Percentiles rank a stretch among this genome's conserved stretches.
These are phyloP conservation scores for Eupeodes latifasciatus DNA, from an alignment of 2,888 invertebrate genomes.

Conservation along the genomic window DNA sequence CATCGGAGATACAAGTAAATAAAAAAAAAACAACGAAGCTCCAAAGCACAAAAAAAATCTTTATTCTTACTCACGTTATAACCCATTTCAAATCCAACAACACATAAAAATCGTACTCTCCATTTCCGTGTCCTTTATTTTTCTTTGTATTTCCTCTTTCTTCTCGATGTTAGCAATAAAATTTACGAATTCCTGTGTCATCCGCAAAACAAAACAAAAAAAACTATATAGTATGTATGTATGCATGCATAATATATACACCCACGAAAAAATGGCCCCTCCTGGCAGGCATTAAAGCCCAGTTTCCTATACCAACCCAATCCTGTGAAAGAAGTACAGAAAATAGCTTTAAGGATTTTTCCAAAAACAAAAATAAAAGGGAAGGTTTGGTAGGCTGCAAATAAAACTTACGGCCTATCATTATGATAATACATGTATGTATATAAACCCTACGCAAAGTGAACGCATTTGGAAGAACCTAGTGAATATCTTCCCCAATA, in stretches of 20 bases:
- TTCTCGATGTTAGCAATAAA: slow-evolving; percentile 67
- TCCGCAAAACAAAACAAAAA: slow-evolving; percentile 39
- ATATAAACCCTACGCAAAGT: slow-evolving; percentile 68
- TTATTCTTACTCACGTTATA: slow-evolving; percentile 69
- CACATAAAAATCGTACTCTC: slow-evolving; percentile 66
- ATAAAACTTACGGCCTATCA: slow-evolving; percentile 73
- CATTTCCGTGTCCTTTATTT: slow-evolving; percentile 60
- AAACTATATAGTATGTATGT: slow-evolving; percentile 9
- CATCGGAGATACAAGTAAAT: slow-evolving; percentile 63
- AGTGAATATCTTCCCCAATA: slow-evolving; percentile 59
- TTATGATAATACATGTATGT: slow-evolving; percentile 73
- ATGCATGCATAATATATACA: slow-evolving; percentile 24
- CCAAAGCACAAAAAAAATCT: slow-evolving; percentile 57
- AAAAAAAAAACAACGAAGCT: slow-evolving; percentile 35
- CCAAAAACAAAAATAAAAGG: slow-evolving; percentile 26
- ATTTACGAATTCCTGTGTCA: slow-evolving; percentile 75
- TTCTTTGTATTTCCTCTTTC: slow-evolving; percentile 15
- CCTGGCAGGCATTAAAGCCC: slow-evolving; percentile 48
- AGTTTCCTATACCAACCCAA: not conserved
- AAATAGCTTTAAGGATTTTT: slow-evolving; percentile 47
- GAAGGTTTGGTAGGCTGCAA: slow-evolving; percentile 45
- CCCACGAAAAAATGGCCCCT: slow-evolving; percentile 46
- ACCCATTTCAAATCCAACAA: slow-evolving; percentile 71
- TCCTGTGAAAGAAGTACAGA: not conserved
- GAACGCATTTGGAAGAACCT: slow-evolving; percentile 71